phyloP scores from a whole-genome alignment of 2,113 vertebrate genomes.

The Casuarius casuarius region DNA sequence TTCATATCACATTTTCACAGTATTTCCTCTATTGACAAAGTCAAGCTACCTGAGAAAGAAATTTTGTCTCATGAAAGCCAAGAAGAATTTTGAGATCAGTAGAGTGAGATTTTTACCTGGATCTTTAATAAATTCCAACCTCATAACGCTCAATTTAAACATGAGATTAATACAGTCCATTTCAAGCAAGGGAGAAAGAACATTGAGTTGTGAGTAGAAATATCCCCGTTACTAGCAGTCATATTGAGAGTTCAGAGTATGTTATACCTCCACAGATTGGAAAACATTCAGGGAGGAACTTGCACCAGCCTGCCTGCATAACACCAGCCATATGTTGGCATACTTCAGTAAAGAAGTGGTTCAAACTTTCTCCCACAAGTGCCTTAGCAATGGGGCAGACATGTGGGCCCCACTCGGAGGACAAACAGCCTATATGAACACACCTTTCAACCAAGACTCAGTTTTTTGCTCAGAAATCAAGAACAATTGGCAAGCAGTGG shows the following conservation, averaged over 20 bases:
- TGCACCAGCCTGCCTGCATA: background rate
- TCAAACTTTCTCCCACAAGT: background rate
- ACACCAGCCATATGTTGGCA: background rate
- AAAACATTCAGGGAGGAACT: background rate
- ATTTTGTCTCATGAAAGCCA: background rate
- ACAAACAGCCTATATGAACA: background rate
- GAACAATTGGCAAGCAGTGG: background rate
- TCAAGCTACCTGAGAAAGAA: background rate
- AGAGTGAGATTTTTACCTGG: background rate
- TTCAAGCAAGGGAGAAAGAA: background rate
- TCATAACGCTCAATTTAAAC: background rate
- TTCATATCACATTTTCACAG: background rate
- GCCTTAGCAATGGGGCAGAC: background rate
- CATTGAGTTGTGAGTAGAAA: background rate
- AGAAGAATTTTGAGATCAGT: background rate
- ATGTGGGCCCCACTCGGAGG: background rate
- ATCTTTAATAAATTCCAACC: background rate
- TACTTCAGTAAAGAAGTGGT: background rate
- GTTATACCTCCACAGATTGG: background rate
- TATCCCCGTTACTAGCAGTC: background rate
- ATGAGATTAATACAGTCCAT: rapidly evolving
- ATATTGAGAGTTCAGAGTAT: background rate
- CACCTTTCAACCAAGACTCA: background rate
- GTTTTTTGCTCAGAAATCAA: background rate
- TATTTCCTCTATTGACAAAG: background rate